Evolutionary conservation across 1,140 invertebrate species (phyloP), one percentile per base, ranked within the genome.

Genomic region (Doryteuthis pealeii): DNA sequence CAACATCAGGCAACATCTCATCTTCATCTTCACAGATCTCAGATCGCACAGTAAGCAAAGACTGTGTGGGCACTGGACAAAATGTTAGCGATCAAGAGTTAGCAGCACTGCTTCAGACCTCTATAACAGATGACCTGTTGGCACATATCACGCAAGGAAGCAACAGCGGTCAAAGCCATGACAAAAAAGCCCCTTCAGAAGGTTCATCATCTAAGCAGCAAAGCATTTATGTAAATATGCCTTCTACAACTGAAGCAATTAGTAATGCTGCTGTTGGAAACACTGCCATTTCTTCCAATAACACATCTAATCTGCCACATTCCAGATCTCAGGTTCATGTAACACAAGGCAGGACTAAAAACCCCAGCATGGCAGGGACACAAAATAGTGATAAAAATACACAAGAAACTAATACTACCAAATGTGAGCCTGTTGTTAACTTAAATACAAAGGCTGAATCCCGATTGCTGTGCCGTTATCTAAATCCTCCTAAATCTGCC

Each of bases 111-210:
- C 75, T 81, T 32, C 79, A 80, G 26, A 79, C 80, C 68, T 83
- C 79, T 5, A 77, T 83, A 0, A 79, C 83, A 5, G 80, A 85
- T 67, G 81, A 85, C 73, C 76, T 84, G 18, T 78, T 86, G 3
- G 79, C 81, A 72, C 82, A 82, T 67, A 82, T 84, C 43, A 73
- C 78, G 12, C 74, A 76, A 72, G 75, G 74, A 18, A 28, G 54
- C 18, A 40, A 40, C 4, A 62, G 54, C 54, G 18, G 26, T 0
- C 76, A 70, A 26, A 71, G 68, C 73, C n/a, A 76, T 35, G 72
- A 71, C 40, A 74, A 74, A 40, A 74, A 74, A 12, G 30, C 14
- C 54, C 18, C 71, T 22, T 14, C 58, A 58, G 31, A 45, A 10
- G 26, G 26, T 62, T 62, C 54, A 22, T 28, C 18, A 62, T 4